phyloP scores from a whole-genome alignment of 2,113 vertebrate genomes.

The Gorsachius goisagi region DNA sequence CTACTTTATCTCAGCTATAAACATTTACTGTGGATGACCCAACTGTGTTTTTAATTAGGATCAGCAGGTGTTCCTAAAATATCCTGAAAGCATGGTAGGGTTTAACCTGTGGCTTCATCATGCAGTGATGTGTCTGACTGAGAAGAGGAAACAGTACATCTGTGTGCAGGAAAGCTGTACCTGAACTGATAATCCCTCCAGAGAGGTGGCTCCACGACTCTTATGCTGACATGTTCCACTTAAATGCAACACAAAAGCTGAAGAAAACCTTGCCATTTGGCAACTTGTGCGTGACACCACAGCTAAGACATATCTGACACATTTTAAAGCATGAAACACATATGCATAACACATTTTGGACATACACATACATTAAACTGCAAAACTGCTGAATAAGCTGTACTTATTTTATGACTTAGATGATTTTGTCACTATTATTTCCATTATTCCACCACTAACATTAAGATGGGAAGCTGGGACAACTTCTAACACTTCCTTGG shows the following conservation, averaged over 20 bases:
- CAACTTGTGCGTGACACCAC: background rate
- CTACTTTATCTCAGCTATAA: slow-evolving; percentile 7
- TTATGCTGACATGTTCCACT: background rate
- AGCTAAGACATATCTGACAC: background rate
- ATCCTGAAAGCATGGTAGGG: background rate
- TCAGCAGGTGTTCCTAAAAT: background rate
- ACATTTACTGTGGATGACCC: background rate
- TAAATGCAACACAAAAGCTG: background rate
- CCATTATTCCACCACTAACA: background rate
- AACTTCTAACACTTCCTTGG: background rate
- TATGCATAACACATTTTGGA: background rate
- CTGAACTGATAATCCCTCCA: slow-evolving; percentile 4
- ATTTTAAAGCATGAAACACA: background rate
- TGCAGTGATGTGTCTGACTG: background rate
- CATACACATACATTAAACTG: background rate
- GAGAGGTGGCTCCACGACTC: background rate
- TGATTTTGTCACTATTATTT: background rate
- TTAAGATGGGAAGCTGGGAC: background rate
- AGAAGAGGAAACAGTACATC: background rate
- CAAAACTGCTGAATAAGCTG: background rate
- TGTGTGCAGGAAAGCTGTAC: background rate
- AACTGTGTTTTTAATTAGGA: background rate
- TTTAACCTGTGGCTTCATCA: slow-evolving; percentile 8
- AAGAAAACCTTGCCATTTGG: background rate
- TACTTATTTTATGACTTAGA: background rate